Evolutionary conservation across 1,140 invertebrate genomes (phyloP).

Genomic region (Drosophila yakuba): DNA sequence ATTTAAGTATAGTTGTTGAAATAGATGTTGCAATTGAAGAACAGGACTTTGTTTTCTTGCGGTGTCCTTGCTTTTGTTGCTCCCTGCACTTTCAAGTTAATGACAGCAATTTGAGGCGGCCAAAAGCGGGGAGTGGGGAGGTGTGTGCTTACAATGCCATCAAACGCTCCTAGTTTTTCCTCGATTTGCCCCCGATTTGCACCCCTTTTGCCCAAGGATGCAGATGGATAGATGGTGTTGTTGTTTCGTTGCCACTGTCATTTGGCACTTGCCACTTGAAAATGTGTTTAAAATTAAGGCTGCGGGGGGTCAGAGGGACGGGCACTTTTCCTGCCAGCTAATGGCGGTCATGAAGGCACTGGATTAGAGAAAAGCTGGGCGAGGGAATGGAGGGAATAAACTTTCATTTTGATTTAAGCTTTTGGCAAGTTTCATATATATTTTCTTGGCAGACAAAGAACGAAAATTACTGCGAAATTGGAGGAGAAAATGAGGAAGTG

Average conservation of each 20-base stretch:
- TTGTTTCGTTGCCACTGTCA: slow-evolving; percentile 45
- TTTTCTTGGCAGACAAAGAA: slow-evolving; percentile 56
- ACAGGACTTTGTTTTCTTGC: background rate
- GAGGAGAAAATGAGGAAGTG: background rate
- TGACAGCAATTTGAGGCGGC: slow-evolving; percentile 51
- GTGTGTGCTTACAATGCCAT: slow-evolving; percentile 49
- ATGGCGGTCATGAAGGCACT: slow-evolving; percentile 49
- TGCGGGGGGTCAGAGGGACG: background rate
- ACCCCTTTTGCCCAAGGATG: slow-evolving; percentile 13
- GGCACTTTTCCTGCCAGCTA: slow-evolving; percentile 45
- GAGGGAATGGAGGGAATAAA: slow-evolving; percentile 27
- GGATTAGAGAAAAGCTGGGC: slow-evolving; percentile 15
- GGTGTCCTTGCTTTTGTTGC: slow-evolving; percentile 21
- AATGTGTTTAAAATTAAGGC: slow-evolving; percentile 51
- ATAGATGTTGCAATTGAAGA: background rate
- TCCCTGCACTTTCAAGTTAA: slow-evolving; percentile 54
- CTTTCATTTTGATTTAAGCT: slow-evolving; percentile 55
- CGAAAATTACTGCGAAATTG: slow-evolving; percentile 36
- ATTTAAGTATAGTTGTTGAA: too few species aligned
- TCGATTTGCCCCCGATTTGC: background rate
- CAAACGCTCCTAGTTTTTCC: slow-evolving; percentile 21
- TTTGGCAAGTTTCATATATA: slow-evolving; percentile 45
- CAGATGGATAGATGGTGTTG: slow-evolving; percentile 43
- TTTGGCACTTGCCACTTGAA: slow-evolving; percentile 58
- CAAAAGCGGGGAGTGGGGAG: background rate